Conservation (phyloP, 2,113 vertebrate genomes). For the Ailuropoda melanoleuca region DNA sequence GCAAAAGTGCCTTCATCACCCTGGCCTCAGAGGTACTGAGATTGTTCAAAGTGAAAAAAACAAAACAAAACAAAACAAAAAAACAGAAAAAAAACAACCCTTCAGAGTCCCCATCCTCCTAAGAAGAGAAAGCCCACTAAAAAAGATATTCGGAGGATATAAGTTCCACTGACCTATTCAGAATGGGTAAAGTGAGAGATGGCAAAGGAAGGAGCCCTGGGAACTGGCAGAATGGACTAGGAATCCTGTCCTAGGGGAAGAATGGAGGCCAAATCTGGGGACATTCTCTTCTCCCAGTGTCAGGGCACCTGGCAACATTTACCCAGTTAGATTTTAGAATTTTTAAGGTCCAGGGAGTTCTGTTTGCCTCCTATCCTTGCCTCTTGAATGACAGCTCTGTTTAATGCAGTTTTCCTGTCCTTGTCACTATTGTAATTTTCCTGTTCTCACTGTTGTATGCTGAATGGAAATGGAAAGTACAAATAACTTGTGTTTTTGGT, state of each 20-base stretch:
- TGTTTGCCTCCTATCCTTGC: not conserved
- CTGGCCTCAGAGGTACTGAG: not conserved
- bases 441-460: not conserved
- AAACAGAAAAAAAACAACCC: not conserved
- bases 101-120: not conserved
- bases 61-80: not conserved
- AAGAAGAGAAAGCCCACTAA: not conserved
- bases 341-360: not conserved
- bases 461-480: not conserved
- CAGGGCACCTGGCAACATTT: not conserved
- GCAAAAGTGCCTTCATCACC: not conserved
- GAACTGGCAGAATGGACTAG: not conserved
- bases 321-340: not conserved
- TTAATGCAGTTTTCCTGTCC: not conserved
- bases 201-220: not conserved
- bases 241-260: not conserved
- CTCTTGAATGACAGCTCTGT: not conserved
- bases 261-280: not conserved
- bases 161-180: not conserved
- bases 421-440: not conserved
- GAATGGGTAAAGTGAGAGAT: not conserved
- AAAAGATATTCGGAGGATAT: not conserved
- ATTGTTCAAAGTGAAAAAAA: not conserved
- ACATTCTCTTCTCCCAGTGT: not conserved
- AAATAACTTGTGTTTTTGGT: not conserved